A percentile compares a stretch with the other conserved stretches of the same genome.
phyloP scores from a whole-genome alignment of 2,113 vertebrate genomes.

The Cinclus mexicanus region DNA sequence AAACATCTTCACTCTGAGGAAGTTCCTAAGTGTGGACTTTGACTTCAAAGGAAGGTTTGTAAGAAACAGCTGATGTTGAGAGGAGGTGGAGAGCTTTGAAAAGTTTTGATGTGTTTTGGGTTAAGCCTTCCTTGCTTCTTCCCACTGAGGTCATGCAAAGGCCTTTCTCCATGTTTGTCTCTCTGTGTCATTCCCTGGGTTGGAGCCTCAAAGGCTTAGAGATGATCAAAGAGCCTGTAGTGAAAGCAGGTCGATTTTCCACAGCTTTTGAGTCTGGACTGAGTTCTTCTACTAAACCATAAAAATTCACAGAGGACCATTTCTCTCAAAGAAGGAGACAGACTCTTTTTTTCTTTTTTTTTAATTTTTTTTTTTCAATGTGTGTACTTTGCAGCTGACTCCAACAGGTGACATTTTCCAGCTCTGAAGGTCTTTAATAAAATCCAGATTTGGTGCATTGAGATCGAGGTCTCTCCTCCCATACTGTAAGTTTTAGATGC shows the following conservation, averaged over 20 bases:
- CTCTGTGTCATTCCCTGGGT: neutral
- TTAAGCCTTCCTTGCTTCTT: neutral
- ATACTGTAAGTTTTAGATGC: neutral
- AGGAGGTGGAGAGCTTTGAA: neutral
- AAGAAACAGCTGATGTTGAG: neutral
- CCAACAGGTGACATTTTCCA: neutral
- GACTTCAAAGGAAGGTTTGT: neutral
- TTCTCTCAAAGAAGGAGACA: neutral
- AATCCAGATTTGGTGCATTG: neutral
- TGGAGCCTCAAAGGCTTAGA: neutral
- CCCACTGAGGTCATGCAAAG: neutral
- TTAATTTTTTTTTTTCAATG: neutral
- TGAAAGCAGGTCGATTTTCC: neutral
- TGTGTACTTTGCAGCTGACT: neutral
- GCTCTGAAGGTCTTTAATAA: neutral
- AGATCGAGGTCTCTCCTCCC: neutral
- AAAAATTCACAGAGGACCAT: neutral
- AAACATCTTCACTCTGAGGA: neutral
- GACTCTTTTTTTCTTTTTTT: neutral
- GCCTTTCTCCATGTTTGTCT: neutral
- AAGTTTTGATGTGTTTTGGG: neutral
- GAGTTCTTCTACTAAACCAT: neutral
- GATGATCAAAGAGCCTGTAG: neutral
- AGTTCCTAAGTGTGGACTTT: neutral
- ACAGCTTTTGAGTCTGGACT: neutral